These are phyloP conservation scores for Piprites chloris DNA, from an alignment of 2,113 vertebrate genomes.

Conservation along the genomic window DNA sequence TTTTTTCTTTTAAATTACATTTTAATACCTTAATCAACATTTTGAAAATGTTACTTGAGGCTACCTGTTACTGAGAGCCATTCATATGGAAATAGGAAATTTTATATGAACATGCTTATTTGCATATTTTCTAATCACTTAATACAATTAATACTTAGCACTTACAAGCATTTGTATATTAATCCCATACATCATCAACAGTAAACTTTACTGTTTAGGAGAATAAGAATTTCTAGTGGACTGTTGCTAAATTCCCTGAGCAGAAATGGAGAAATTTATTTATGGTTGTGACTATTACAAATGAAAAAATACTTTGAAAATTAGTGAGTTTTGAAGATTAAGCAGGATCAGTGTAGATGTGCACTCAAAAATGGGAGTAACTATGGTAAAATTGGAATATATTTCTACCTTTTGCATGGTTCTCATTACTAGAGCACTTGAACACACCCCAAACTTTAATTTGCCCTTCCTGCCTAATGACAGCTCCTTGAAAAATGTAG, in stretches of 20 bases:
- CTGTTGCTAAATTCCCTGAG: neutral
- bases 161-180: neutral
- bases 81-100: neutral
- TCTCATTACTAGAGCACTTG: neutral
- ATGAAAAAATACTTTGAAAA: neutral
- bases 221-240: neutral
- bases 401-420: neutral
- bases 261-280: neutral
- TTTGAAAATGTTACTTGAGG: neutral
- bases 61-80: neutral
- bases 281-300: neutral
- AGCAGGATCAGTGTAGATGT: neutral
- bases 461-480: neutral
- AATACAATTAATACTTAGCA: neutral
- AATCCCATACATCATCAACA: neutral
- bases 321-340: neutral
- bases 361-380: neutral
- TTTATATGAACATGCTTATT: neutral
- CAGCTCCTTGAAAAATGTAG: neutral
- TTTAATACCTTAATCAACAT: neutral
- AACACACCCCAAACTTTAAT: neutral
- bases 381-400: neutral
- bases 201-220: neutral
- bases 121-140: neutral
- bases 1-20: neutral